Base-by-base conservation (phyloP, 2,888 invertebrate genomes). In the Melipona bicolor region DNA sequence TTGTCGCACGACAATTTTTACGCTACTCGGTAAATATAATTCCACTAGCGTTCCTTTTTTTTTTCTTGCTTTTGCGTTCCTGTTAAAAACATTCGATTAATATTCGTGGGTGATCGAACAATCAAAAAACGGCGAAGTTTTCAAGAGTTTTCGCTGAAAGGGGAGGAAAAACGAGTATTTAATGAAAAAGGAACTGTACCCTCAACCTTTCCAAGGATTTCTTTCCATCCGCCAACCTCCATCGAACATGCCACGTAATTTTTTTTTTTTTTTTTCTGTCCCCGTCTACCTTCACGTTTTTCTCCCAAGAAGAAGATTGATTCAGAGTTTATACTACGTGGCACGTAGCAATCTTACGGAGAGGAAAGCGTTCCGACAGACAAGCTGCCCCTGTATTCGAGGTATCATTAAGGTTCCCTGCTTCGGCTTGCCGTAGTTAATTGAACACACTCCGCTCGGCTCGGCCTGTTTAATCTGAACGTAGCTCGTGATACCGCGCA, bases 351-450 rank as follows among this genome's bases (percentile, higher is more conserved):
- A 61, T 64, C 78, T 68, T 73, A 56, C n/a, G 54, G 49, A n/a
- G 75, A 68, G 9, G n/a, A 56, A 50, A 32, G 13, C 61, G 36
- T n/a, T 24, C 49, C n/a, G 36, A 54, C 52, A 70, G 9, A 43
- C 61, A 49, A 43, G 64, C 36, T 15, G 36, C 11, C 68, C 68
- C 24, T 49, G 62, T 56, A 36, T 62, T 73, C 56, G 77, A 75
- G 65, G 71, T 36, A 84, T 81, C 81, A 71, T 84, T 84, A 81
- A 75, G 61, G 43, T 62, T 77, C 76, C 67, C 76, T 59, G 19
- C 76, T 65, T 67, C 54, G 70, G 64, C 81, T 77, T 77, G 70
- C 64, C 64, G 54, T 79, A 76, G 83, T 82, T 84, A 79, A 83
- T 84, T 73, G 79, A 84, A 67, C 49, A 65, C 52, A 61, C 43